Evolutionary conservation across 2,113 vertebrate genomes (phyloP).

Genomic region (Gallinago jamesoni): DNA sequence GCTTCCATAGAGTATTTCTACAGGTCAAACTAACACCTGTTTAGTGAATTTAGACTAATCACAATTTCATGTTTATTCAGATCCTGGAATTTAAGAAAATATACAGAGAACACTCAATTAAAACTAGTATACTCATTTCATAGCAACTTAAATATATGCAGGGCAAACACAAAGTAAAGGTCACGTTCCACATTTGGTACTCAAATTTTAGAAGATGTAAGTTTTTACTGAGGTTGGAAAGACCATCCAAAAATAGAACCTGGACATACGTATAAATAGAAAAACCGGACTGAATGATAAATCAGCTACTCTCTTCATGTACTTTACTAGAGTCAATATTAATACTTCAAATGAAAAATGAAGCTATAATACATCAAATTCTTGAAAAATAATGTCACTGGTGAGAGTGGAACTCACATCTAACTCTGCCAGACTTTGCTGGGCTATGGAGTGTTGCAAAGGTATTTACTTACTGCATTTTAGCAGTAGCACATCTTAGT

Average conservation of each 20-base stretch:
- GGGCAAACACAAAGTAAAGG: not conserved
- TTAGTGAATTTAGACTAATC: not conserved
- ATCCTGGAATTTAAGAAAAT: not conserved
- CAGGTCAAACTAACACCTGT: not conserved
- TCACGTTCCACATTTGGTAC: not conserved
- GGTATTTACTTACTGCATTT: not conserved
- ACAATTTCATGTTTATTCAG: not conserved
- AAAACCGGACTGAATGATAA: not conserved
- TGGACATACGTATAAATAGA: not conserved
- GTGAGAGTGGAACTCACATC: not conserved
- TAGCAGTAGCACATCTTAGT: not conserved
- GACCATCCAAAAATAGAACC: not conserved
- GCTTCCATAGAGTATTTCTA: not conserved
- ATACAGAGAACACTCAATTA: not conserved
- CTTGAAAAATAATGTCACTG: not conserved
- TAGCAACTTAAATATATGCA: not conserved
- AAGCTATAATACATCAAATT: not conserved
- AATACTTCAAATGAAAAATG: not conserved
- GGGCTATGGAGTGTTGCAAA: not conserved
- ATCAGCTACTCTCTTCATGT: not conserved
- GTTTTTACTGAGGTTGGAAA: constrained; percentile 3
- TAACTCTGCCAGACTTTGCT: not conserved
- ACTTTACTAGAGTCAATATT: not conserved
- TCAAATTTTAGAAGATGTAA: not conserved
- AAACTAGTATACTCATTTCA: not conserved